Evolutionary conservation across 2,797 vertebrate species (phyloP).

Genomic region (Sylvia borin): DNA sequence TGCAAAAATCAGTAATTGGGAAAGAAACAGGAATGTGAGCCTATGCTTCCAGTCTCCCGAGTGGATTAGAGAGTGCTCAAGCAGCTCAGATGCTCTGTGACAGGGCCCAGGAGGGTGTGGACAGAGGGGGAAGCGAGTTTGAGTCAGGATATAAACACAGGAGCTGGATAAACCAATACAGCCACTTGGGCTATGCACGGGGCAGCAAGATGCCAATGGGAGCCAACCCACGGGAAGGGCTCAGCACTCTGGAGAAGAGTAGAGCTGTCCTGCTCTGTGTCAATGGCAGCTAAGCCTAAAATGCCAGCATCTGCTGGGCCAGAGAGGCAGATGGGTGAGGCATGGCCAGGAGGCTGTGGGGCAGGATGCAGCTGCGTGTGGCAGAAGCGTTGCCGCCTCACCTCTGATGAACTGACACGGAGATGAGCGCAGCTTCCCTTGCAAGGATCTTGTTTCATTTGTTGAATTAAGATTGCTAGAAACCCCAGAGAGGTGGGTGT

Average conservation of each 20-base stretch:
- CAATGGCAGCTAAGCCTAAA: neutral
- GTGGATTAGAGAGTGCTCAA: neutral
- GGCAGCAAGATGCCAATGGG: neutral
- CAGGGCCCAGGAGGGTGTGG: neutral
- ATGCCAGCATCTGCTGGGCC: neutral
- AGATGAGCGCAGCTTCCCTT: neutral
- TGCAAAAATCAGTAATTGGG: neutral
- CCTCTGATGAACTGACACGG: neutral
- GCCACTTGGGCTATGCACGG: rapidly evolving
- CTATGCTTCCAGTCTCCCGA: neutral
- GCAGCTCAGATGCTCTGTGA: neutral
- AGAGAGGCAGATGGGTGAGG: neutral
- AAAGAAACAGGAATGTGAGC: neutral
- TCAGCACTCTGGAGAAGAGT: rapidly evolving
- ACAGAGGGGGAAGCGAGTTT: rapidly evolving
- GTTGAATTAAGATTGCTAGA: constrained; percentile 36
- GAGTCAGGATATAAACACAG: neutral
- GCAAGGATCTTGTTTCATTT: neutral
- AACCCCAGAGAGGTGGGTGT: neutral
- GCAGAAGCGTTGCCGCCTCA: neutral
- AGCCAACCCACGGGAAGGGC: neutral
- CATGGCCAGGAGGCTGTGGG: neutral
- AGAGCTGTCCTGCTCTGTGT: neutral
- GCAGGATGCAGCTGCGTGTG: neutral
- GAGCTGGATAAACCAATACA: neutral